Conservation (phyloP, 1,140 invertebrate species). For the Camponotus floridanus region DNA sequence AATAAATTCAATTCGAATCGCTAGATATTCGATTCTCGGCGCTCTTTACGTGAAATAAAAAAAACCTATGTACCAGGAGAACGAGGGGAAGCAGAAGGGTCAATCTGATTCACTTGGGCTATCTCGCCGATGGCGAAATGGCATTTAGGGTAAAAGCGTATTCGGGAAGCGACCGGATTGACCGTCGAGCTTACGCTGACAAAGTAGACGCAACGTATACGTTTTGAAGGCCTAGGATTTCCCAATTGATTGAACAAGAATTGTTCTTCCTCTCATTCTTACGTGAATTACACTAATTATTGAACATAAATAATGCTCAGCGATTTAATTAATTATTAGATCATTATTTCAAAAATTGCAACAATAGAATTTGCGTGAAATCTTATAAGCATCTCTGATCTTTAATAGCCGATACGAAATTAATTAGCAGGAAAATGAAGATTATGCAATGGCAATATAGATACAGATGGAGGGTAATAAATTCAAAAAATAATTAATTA, state of each 20-base stretch:
- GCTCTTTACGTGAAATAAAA: slow-evolving; percentile 50
- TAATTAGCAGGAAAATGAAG: neutral
- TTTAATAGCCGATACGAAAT: neutral
- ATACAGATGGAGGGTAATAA: neutral
- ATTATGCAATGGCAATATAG: neutral
- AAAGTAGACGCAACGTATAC: slow-evolving; percentile 42
- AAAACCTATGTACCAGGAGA: slow-evolving; percentile 27
- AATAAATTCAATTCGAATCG: slow-evolving; percentile 75
- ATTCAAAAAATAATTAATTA: neutral
- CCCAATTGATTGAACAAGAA: slow-evolving; percentile 22
- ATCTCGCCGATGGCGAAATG: slow-evolving; percentile 66
- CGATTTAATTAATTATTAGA: slow-evolving; percentile 24
- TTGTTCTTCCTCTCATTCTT: slow-evolving; percentile 1
- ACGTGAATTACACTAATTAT: slow-evolving; percentile 36
- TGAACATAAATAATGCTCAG: neutral
- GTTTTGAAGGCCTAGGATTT: slow-evolving; percentile 49
- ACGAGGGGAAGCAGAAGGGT: slow-evolving; percentile 21
- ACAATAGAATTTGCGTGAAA: neutral
- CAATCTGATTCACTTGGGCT: slow-evolving; percentile 68
- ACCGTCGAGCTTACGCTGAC: slow-evolving; percentile 57
- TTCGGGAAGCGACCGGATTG: slow-evolving; percentile 61
- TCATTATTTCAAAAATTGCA: slow-evolving; percentile 3
- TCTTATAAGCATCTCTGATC: neutral
- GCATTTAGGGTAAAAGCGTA: slow-evolving; percentile 78
- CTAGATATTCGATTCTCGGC: slow-evolving; percentile 74